A percentile compares a stretch with the other conserved stretches of the same genome.
Conservation (phyloP, 2,797 vertebrate species). For the Sciurus vulgaris region DNA sequence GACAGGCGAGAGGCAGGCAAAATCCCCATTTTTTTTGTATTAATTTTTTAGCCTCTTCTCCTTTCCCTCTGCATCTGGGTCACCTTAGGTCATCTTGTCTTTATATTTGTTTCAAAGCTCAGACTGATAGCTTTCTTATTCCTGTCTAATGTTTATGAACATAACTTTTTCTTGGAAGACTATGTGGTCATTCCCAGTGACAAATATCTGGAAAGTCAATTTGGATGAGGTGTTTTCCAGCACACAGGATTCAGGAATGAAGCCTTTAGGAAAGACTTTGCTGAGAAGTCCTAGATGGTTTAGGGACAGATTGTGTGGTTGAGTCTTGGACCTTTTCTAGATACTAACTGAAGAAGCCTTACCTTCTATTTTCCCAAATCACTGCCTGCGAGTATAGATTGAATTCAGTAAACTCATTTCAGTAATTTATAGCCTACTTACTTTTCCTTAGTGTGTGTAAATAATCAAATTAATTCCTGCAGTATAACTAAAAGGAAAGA, state of each 20-base stretch:
- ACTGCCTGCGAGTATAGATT: not conserved
- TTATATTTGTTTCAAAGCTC: not conserved
- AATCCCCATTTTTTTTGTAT: not conserved
- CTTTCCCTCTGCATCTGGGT: not conserved
- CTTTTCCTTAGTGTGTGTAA: not conserved
- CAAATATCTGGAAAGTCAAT: not conserved
- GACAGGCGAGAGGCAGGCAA: no score
- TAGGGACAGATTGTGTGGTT: not conserved
- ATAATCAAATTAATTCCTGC: conserved; percentile 1
- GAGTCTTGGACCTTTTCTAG: not conserved
- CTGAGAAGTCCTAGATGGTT: not conserved
- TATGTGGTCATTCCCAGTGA: not conserved
- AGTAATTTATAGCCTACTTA: not conserved
- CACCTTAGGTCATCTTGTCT: not conserved
- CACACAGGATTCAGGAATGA: not conserved
- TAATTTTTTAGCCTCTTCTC: not conserved
- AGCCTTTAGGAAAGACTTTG: not conserved
- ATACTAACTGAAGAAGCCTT: not conserved
- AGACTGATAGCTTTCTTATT: not conserved
- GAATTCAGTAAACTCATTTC: conserved; percentile 31
- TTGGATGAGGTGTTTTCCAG: not conserved
- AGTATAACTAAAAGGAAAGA: not conserved
- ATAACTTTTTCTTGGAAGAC: not conserved
- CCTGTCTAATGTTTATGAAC: not conserved
- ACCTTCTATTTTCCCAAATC: not conserved